A percentile compares a stretch with the other conserved stretches of the same genome.
Conservation (phyloP, 2,888 invertebrate species). For the Gonocerus acuteangulatus region DNA sequence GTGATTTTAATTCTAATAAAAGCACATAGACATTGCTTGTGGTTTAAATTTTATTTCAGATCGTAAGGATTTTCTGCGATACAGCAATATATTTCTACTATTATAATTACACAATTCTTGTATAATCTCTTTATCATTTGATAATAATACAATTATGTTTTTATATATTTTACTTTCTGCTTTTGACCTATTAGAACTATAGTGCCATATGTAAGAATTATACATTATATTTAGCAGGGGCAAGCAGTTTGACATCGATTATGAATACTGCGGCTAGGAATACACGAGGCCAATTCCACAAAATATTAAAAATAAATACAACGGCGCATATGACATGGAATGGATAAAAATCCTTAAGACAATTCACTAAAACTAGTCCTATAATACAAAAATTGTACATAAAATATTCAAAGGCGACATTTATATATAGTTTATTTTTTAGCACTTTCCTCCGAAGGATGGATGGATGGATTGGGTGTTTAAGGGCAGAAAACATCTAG, state of each 20-base stretch:
- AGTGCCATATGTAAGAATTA: background rate
- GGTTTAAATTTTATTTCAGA: too few relatives aligned
- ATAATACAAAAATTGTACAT: constrained; percentile 36
- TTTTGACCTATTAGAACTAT: background rate
- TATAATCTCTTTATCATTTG: too few relatives aligned
- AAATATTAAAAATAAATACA: constrained; percentile 7
- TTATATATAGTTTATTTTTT: constrained; percentile 28
- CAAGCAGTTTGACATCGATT: constrained; percentile 3
- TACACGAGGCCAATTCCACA: background rate
- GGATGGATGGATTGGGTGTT: too few relatives aligned
- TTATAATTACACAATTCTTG: too few relatives aligned
- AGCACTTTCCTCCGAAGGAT: too few relatives aligned
- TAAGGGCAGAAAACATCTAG: too few relatives aligned
- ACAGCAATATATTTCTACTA: too few relatives aligned
- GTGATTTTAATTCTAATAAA: too few relatives aligned
- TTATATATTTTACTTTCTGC: too few relatives aligned
- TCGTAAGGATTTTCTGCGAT: too few relatives aligned
- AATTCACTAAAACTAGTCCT: constrained; percentile 27
- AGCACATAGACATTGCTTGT: too few relatives aligned
- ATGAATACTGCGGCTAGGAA: constrained; percentile 8
- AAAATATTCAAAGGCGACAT: constrained; percentile 34
- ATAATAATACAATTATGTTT: too few relatives aligned
- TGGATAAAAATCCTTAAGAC: constrained; percentile 17
- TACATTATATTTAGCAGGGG: background rate
- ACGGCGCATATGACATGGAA: constrained; percentile 12